Conservation (phyloP, 2,113 vertebrate species). For the Ceyx melanurus region DNA sequence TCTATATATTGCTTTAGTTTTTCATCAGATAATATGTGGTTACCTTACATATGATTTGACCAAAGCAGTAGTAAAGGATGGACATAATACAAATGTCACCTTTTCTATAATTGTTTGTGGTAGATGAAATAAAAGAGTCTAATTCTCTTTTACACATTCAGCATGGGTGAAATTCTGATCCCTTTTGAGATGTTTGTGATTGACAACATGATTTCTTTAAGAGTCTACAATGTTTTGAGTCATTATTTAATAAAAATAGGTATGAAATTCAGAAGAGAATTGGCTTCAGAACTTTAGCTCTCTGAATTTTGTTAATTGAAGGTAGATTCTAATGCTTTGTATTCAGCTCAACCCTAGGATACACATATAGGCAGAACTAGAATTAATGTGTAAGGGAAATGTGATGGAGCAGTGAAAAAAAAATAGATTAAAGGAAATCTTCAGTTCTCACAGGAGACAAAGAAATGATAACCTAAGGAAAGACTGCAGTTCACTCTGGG, state of each 20-base stretch:
- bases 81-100: background rate
- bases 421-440: background rate
- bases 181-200: background rate
- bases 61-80: background rate
- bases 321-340: background rate
- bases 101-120: background rate
- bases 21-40: background rate
- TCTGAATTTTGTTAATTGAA: background rate
- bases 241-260: background rate
- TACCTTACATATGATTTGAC: background rate
- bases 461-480: constrained; percentile 42
- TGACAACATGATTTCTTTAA: background rate
- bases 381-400: background rate
- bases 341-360: background rate
- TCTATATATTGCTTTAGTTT: background rate
- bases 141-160: background rate
- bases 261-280: background rate
- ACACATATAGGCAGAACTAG: background rate
- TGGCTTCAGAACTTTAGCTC: background rate
- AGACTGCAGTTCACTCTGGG: constrained; percentile 1
- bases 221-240: background rate
- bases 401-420: background rate
- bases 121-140: background rate
- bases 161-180: background rate
- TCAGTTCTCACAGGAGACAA: background rate